Conservation (phyloP, 2,113 vertebrate genomes). For the Drymodes brunneopygia region DNA sequence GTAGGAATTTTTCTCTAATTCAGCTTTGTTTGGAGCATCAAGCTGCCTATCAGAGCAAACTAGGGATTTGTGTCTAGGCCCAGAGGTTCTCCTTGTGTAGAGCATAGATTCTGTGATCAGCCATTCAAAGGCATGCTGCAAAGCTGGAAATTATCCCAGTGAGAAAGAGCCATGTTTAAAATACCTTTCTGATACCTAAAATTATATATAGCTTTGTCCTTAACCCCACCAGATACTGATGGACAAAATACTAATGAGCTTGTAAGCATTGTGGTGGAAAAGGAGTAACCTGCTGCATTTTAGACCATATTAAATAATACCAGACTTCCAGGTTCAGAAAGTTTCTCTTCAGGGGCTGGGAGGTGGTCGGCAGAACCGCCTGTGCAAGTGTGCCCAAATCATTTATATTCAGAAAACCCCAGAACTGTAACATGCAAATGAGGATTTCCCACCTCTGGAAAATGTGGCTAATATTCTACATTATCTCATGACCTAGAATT, state of each 20-base stretch:
- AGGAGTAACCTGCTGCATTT: background rate
- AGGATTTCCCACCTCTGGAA: background rate
- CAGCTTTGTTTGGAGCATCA: background rate
- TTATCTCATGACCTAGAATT: background rate
- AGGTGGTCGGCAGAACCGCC: background rate
- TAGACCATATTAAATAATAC: background rate
- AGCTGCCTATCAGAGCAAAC: background rate
- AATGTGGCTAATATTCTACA: background rate
- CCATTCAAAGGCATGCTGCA: background rate
- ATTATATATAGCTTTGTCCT: background rate
- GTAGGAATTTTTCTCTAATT: background rate
- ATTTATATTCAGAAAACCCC: background rate
- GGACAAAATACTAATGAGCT: background rate
- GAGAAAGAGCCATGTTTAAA: background rate
- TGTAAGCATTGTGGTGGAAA: background rate
- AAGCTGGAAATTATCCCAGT: background rate
- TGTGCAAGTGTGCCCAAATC: background rate
- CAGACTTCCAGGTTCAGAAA: background rate
- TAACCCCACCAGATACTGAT: background rate
- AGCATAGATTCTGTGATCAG: background rate
- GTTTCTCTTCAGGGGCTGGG: background rate
- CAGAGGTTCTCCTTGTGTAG: background rate
- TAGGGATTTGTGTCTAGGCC: background rate
- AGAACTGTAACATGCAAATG: background rate
- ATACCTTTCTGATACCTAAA: background rate